Evolutionary conservation across 53 echinoderm and acorn worm genomes (phyloP).

Genomic region (Hippasteria phrygiana): DNA sequence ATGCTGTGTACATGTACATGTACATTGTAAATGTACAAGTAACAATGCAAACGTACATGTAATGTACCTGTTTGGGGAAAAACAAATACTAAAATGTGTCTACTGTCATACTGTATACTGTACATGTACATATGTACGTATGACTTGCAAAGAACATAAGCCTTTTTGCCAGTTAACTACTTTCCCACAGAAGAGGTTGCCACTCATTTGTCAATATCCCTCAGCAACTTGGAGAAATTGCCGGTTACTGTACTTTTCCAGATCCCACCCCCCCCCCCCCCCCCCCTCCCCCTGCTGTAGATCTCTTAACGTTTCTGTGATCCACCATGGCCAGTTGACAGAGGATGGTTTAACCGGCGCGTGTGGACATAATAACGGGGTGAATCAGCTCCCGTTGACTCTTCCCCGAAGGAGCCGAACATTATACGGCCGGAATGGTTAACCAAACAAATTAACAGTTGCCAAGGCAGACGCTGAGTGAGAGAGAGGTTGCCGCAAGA

Average conservation of each 20-base stretch:
- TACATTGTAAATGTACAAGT: too few relatives aligned
- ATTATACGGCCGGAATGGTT: constrained; percentile 15
- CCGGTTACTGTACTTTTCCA: constrained; percentile 43
- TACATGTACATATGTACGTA: constrained; percentile 3
- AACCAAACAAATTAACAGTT: constrained; percentile 52
- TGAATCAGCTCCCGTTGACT: constrained; percentile 31
- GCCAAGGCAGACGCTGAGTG: neutral
- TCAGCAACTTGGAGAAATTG: neutral
- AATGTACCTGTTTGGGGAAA: too few relatives aligned
- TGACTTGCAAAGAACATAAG: too few relatives aligned
- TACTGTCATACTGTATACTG: too few relatives aligned
- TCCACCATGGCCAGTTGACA: constrained; percentile 12
- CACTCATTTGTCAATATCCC: constrained; percentile 11
- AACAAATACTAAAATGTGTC: too few relatives aligned
- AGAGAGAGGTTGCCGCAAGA: neutral
- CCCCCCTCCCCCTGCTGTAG: too few relatives aligned
- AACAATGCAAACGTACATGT: too few relatives aligned
- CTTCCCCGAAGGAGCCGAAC: constrained; percentile 47
- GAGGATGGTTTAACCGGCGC: constrained; percentile 5
- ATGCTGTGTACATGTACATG: too few relatives aligned
- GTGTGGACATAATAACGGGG: constrained; percentile 32
- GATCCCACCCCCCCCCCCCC: too few relatives aligned
- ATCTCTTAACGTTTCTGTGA: too few relatives aligned
- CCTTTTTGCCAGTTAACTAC: too few relatives aligned
- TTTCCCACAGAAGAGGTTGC: neutral